These are phyloP conservation scores for Erinaceus europaeus DNA, from an alignment of 2,113 vertebrate genomes.

Conservation along the genomic window DNA sequence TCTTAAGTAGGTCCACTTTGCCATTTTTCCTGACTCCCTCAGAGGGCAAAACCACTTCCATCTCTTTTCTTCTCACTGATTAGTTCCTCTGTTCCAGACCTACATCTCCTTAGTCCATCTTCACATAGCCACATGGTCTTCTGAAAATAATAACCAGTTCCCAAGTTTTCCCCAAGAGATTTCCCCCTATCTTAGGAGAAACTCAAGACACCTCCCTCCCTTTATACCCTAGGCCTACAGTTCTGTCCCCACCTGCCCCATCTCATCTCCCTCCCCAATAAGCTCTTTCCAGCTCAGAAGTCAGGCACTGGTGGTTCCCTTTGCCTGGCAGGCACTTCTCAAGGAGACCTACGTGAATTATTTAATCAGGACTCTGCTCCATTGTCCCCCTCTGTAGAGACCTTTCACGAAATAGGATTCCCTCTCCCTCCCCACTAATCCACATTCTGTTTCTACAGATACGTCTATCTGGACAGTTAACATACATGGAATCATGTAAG, in stretches of 20 bases:
- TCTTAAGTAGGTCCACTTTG: background rate
- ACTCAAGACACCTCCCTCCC: too few relatives aligned
- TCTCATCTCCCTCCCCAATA: background rate
- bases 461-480: background rate
- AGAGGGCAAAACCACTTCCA: background rate
- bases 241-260: background rate
- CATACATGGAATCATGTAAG: background rate
- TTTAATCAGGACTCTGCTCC: background rate
- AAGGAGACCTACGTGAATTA: background rate
- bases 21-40: background rate
- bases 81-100: background rate
- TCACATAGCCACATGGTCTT: background rate
- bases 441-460: background rate
- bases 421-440: background rate
- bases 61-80: background rate
- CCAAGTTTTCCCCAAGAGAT: background rate
- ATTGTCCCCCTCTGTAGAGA: background rate
- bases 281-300: background rate
- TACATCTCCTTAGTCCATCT: background rate
- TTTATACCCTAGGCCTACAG: accelerated
- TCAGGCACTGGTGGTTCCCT: background rate
- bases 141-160: background rate
- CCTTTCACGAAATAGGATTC: background rate
- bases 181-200: background rate
- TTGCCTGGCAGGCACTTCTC: background rate